Percentiles rank a stretch among this genome's conserved stretches.
Conservation (phyloP, 2,888 invertebrate genomes). For the Napeogenes inachia region DNA sequence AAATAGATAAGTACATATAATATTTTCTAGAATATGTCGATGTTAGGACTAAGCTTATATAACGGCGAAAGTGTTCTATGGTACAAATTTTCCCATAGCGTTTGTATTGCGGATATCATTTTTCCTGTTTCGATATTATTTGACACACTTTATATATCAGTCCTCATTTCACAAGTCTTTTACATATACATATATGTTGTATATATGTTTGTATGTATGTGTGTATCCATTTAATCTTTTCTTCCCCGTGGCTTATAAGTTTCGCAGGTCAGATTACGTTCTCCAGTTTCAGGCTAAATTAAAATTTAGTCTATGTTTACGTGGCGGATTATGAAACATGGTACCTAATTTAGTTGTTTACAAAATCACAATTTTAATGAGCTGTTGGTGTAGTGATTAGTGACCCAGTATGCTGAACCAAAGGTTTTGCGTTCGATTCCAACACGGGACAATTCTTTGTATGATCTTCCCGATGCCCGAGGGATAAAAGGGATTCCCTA, state of each 20-base stretch:
- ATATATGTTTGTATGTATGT: too few species aligned
- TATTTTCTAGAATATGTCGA: too few species aligned
- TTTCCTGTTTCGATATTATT: constrained; percentile 25
- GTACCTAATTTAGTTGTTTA: neutral
- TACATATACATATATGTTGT: neutral
- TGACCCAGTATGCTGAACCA: too few species aligned
- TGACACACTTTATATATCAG: constrained; percentile 21
- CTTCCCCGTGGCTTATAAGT: neutral
- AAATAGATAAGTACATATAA: too few species aligned
- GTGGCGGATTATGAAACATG: neutral
- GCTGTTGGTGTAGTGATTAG: too few species aligned
- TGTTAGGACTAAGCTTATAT: constrained; percentile 18
- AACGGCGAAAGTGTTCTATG: constrained; percentile 39
- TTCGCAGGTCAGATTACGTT: neutral
- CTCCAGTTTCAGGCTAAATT: neutral
- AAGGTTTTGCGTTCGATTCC: too few species aligned
- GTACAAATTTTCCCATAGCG: constrained; percentile 29
- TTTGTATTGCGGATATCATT: constrained; percentile 25
- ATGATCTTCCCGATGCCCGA: too few species aligned
- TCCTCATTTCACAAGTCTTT: neutral
- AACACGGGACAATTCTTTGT: too few species aligned
- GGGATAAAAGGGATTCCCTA: too few species aligned
- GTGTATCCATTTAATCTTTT: neutral
- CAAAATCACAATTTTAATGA: neutral
- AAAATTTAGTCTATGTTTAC: constrained; percentile 6